Conservation (phyloP, 2,797 vertebrate species). For the Clarias fuscus region DNA sequence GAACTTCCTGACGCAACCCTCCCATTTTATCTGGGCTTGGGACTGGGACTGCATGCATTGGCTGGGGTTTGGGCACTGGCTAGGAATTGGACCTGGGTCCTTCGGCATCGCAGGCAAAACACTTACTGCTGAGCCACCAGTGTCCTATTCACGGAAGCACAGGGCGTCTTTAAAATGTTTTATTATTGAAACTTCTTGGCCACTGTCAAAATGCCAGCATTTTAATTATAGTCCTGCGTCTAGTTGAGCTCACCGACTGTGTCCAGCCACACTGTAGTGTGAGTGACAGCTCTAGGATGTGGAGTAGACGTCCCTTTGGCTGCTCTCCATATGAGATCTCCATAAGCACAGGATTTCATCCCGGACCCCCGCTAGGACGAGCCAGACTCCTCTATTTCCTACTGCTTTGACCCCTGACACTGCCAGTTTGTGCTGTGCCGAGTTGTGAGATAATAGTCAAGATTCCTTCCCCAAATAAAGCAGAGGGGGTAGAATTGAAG, state of each 20-base stretch:
- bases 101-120: no score
- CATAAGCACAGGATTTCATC: conserved; percentile 69
- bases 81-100: no score
- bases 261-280: conserved; percentile 62
- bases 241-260: conserved; percentile 55
- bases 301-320: conserved; percentile 74
- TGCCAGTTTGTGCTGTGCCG: conserved; percentile 70
- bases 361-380: conserved; percentile 73
- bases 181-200: background rate
- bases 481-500: conserved; percentile 75
- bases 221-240: conserved; percentile 54
- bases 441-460: conserved; percentile 74
- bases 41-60: no score
- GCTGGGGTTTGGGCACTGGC: no score
- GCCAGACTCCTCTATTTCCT: conserved; percentile 56
- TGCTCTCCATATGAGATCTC: conserved; percentile 76
- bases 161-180: no score
- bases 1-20: no score
- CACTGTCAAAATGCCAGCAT: conserved; percentile 49
- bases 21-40: no score
- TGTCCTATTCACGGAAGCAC: no score
- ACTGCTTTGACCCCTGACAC: conserved; percentile 72
- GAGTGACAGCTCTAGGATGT: conserved; percentile 74
- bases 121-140: no score
- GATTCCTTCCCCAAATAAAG: conserved; percentile 66